These are phyloP conservation scores for Pegoplata infirma DNA, from an alignment of 2,888 invertebrate genomes.

Conservation along the genomic window DNA sequence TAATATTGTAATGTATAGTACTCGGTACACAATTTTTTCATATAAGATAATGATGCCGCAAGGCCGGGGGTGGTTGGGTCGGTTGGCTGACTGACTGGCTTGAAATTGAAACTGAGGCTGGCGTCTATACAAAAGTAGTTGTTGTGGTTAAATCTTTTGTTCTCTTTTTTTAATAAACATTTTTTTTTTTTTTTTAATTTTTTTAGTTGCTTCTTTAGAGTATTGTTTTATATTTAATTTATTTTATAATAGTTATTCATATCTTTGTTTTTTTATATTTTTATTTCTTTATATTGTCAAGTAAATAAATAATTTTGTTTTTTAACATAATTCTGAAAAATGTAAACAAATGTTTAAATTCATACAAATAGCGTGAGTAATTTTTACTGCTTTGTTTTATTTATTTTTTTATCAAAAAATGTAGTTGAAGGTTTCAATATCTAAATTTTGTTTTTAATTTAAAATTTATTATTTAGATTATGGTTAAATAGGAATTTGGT, in stretches of 20 bases:
- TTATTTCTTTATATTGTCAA: slow-evolving; percentile 48
- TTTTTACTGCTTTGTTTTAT: background rate
- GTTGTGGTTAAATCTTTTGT: slow-evolving; percentile 63
- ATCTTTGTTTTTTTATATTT: slow-evolving; percentile 23
- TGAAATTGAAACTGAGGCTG: slow-evolving; percentile 61
- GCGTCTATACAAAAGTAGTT: slow-evolving; percentile 59
- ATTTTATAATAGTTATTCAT: slow-evolving; percentile 24
- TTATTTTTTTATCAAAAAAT: background rate
- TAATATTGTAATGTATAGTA: slow-evolving; percentile 33
- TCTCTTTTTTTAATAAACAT: slow-evolving; percentile 42
- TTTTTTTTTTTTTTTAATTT: slow-evolving; percentile 13
- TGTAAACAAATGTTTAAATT: slow-evolving; percentile 17
- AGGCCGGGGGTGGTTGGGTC: slow-evolving; percentile 61
- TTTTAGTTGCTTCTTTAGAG: slow-evolving; percentile 29
- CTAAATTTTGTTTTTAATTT: no score
- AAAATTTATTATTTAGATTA: no score
- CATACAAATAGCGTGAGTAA: background rate
- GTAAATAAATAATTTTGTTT: slow-evolving; percentile 17
- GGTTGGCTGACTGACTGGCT: slow-evolving; percentile 43
- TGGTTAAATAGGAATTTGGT: no score
- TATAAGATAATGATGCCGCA: slow-evolving; percentile 61
- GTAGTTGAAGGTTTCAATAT: no score
- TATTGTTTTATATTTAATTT: slow-evolving; percentile 34
- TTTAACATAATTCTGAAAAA: slow-evolving; percentile 34
- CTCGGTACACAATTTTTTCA: slow-evolving; percentile 25